These are phyloP conservation scores for Nicator chloris DNA, from an alignment of 2,113 vertebrate genomes.

Conservation along the genomic window DNA sequence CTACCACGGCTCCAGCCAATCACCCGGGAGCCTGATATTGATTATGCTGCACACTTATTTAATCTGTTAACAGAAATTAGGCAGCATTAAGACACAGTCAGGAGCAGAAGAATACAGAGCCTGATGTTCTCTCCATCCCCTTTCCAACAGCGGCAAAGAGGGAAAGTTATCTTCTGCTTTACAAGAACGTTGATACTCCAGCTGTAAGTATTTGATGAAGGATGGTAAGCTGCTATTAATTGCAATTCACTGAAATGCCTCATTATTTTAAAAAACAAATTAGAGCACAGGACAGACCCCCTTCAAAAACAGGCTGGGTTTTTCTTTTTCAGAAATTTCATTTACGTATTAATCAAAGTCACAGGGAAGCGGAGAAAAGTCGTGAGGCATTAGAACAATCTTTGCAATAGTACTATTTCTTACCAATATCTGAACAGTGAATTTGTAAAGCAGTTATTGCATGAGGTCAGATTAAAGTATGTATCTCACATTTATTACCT, in stretches of 20 bases:
- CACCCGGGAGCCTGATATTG: conserved; percentile 53
- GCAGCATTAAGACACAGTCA: conserved; percentile 14
- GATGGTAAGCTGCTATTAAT: conserved; percentile 29
- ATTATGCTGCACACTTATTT: conserved; percentile 62
- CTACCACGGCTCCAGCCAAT: conserved; percentile 69
- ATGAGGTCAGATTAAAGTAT: background rate
- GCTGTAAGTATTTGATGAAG: conserved; percentile 29
- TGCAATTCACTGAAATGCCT: background rate
- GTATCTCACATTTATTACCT: background rate
- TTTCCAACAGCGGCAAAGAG: background rate
- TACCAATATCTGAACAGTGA: background rate
- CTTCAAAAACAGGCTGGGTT: background rate
- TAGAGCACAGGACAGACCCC: background rate
- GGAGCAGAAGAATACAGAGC: conserved; percentile 12
- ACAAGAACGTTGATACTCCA: background rate
- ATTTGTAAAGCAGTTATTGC: background rate
- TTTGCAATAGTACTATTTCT: background rate
- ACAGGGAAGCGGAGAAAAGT: background rate
- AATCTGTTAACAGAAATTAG: conserved; percentile 52
- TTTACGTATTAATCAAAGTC: background rate
- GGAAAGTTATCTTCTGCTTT: background rate
- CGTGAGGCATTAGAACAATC: background rate
- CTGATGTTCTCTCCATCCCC: background rate
- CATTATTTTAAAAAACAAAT: background rate
- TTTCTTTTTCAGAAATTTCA: background rate